A percentile compares a stretch with the other conserved stretches of the same genome.
Evolutionary conservation across 30 jellyfish, hydroid and myxozoan species (phyloP).

Genomic region (Phacellophora camtschatica): DNA sequence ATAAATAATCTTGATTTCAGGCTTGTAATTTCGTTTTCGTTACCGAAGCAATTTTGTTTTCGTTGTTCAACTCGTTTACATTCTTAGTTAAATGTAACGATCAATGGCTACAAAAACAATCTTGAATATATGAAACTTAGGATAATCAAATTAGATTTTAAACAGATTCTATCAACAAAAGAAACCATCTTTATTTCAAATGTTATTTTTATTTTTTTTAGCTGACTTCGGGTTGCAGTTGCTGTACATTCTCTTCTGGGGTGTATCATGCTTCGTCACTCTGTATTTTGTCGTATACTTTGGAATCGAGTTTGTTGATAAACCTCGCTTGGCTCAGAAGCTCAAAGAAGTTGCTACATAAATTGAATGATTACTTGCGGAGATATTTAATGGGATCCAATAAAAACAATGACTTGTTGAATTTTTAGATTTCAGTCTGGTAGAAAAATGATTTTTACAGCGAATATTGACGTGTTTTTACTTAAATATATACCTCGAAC

Average conservation of each 20-base stretch:
- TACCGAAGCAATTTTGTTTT: too few species aligned
- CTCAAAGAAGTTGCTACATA: conserved; percentile 46
- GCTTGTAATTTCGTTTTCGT: too few species aligned
- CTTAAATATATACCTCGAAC: too few species aligned
- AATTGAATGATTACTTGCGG: background rate
- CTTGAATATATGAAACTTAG: too few species aligned
- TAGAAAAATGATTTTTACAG: background rate
- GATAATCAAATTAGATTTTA: too few species aligned
- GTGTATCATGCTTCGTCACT: conserved; percentile 80
- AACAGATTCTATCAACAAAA: too few species aligned
- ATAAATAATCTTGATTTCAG: too few species aligned
- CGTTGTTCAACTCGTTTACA: too few species aligned
- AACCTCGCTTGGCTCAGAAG: conserved; percentile 72
- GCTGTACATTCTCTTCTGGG: conserved; percentile 91
- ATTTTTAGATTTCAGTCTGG: background rate
- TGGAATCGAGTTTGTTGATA: conserved; percentile 93
- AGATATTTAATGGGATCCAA: background rate
- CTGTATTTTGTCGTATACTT: conserved; percentile 75
- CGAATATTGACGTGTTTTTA: background rate
- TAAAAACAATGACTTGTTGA: background rate
- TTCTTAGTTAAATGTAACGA: too few species aligned
- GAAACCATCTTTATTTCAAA: too few species aligned
- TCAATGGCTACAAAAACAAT: too few species aligned
- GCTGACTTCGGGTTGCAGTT: conserved; percentile 92
- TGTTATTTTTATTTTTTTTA: conserved; percentile 49